Evolutionary conservation across 2,888 invertebrate genomes (phyloP), one percentile per base, ranked within the genome.

Genomic region (Lepidonotus clava): DNA sequence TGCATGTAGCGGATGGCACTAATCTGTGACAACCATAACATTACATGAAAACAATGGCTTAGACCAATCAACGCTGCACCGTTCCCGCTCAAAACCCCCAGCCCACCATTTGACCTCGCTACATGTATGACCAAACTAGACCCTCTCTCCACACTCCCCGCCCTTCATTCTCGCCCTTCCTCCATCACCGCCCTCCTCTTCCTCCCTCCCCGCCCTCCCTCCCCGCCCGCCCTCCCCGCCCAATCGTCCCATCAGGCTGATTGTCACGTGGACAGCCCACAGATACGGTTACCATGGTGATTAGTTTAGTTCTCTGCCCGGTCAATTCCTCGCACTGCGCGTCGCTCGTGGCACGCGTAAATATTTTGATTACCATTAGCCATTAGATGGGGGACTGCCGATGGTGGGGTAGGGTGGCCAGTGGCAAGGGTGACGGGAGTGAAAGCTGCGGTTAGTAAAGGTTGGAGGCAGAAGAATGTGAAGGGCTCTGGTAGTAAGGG

Each of bases 311-410:
- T 80, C 80, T 32, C 80, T 46, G 80, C 46, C 41, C 41, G 46
- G 80, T 80, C 80, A 80, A 80, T 80, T 80, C 51, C 2, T 38
- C 2, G 80, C 8, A 18, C 28, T 24, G 46, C 80, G 5, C 71
- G n/a, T 14, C 46, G 80, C 80, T 46, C 18, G 80, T 80, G 80
- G 41, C 71, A 67, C 66, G 32, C 21, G 85, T 85, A 85, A 85
- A 85, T 85, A 85, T 85, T 85, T 66, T 71, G 40, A 85, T 85
- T 85, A 85, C 85, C 85, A 85, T 85, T 85, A 85, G 84, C 84
- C 84, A 66, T 84, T 84, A 84, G 66, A 36, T 66, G 21, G 21
- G 34, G 46, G 46, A 46, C 46, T 8, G 46, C 8, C 46, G 46
- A 8, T 11, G 46, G 46, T 8, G 8, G 46, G 46, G 46, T 18